phyloP scores from a whole-genome alignment of 2,797 vertebrate genomes.

The Clangula hyemalis region DNA sequence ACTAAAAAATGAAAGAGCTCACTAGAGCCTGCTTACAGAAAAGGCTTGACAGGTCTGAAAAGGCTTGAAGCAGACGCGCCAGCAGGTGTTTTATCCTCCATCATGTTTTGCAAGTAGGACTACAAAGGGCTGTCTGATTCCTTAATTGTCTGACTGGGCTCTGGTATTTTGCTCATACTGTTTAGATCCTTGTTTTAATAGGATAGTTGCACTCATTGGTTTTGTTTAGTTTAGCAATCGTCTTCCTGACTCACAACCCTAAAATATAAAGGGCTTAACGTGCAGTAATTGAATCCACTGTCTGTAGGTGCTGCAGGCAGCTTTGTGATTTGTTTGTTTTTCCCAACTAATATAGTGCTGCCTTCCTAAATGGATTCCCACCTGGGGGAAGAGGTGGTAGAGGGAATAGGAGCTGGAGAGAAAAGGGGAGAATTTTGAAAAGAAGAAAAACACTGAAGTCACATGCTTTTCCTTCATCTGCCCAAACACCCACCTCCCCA shows the following conservation, averaged over 20 bases:
- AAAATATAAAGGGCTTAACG: not conserved
- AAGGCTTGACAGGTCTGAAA: not conserved
- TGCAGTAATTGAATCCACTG: not conserved
- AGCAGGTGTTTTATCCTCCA: not conserved
- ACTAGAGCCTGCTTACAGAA: not conserved
- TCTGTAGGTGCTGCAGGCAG: not conserved
- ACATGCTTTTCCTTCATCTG: not conserved
- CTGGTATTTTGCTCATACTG: not conserved
- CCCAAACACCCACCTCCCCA: not conserved
- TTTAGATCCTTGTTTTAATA: not conserved
- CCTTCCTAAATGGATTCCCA: not conserved
- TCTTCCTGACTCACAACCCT: not conserved
- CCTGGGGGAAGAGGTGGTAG: not conserved
- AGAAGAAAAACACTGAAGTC: not conserved
- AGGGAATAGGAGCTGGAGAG: not conserved
- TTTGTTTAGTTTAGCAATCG: not conserved
- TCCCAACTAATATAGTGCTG: not conserved
- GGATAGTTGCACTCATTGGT: not conserved
- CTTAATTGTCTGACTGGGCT: not conserved
- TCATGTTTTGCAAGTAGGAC: not conserved
- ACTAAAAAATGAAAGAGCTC: not conserved
- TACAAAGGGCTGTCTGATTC: not conserved
- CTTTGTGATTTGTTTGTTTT: not conserved
- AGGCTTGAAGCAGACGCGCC: not conserved
- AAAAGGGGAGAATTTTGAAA: not conserved